These are phyloP conservation scores for Solea senegalensis DNA, from an alignment of 2,113 vertebrate genomes.

Conservation along the genomic window DNA sequence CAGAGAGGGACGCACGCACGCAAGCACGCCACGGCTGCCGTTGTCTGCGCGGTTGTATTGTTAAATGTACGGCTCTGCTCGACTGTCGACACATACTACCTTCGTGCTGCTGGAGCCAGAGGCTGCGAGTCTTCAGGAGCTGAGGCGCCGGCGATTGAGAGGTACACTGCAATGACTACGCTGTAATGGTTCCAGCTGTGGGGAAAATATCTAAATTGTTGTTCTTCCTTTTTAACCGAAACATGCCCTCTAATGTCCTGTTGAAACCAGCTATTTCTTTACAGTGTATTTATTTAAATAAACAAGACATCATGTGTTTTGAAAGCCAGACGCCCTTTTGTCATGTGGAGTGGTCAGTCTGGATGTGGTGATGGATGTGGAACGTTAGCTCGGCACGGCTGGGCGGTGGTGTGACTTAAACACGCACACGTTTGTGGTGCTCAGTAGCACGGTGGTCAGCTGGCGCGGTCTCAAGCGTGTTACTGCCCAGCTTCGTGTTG, in stretches of 20 bases:
- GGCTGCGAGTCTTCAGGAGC: slow-evolving; percentile 12
- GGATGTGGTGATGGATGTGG: slow-evolving; percentile 39
- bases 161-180: slow-evolving; percentile 38
- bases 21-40: background rate
- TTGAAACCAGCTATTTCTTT: background rate
- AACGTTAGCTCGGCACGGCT: slow-evolving; percentile 34
- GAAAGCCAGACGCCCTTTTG: slow-evolving; percentile 21
- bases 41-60: slow-evolving; percentile 41
- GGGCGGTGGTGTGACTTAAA: slow-evolving; percentile 22
- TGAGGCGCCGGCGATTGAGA: slow-evolving; percentile 19
- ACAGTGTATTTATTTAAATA: background rate
- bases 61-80: slow-evolving; percentile 33
- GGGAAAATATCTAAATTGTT: background rate
- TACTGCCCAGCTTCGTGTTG: too few species aligned
- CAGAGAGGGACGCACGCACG: background rate
- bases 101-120: background rate
- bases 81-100: slow-evolving; percentile 4
- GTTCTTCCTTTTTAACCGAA: background rate
- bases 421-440: background rate
- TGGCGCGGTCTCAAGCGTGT: background rate
- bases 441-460: background rate
- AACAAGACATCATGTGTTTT: background rate
- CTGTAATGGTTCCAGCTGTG: slow-evolving; percentile 1
- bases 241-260: background rate
- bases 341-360: slow-evolving; percentile 1